Evolutionary conservation across 1,140 invertebrate genomes (phyloP), one percentile per base, ranked within the genome.

Genomic region (Camponotus pennsylvanicus): DNA sequence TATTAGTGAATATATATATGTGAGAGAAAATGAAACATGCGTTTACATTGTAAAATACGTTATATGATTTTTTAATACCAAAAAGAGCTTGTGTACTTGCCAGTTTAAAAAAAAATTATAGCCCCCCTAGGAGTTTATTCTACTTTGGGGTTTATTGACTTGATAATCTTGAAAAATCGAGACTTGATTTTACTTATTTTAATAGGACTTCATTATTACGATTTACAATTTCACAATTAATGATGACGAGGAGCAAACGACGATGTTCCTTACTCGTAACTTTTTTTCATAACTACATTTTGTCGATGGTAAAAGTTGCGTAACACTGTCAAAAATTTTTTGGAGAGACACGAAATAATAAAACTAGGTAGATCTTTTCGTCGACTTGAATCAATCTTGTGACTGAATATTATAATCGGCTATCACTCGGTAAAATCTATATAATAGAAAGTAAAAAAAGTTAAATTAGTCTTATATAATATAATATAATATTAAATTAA

Each of bases 61-160:
- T 49, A 15, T n/a, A 63, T 13, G 9, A 83, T 83, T 83, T 83
- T 83, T 2, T 61, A 40, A 37, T 13, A 61, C 40, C 69, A 45
- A 83, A 73, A 61, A 11, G 40, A 27, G 9, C 11, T 3, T 45
- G 11, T 40, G 6, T 40, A 40, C 21, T 21, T n/a, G 7, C 27
- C n/a, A 18, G 18, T 37, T 64, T 42, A 52, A 63, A 9, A 67
- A 57, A 2, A 40, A 78, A 61, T 76, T 76, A 57, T 61, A 57
- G 70, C 55, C 79, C 88, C 88, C 63, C 78, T 89, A 82, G 86
- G 86, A 91, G 55, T 88, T 77, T n/a, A 49, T 90, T 86, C 73
- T 73, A 64, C 42, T 66, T 82, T 91, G 79, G 73, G 88, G 78
- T 85, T 89, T 91, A 89, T 91, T 88, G 78, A 88, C 89, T 91